Conservation (phyloP, 2,888 invertebrate genomes). For the Polylopha cassiicola region DNA sequence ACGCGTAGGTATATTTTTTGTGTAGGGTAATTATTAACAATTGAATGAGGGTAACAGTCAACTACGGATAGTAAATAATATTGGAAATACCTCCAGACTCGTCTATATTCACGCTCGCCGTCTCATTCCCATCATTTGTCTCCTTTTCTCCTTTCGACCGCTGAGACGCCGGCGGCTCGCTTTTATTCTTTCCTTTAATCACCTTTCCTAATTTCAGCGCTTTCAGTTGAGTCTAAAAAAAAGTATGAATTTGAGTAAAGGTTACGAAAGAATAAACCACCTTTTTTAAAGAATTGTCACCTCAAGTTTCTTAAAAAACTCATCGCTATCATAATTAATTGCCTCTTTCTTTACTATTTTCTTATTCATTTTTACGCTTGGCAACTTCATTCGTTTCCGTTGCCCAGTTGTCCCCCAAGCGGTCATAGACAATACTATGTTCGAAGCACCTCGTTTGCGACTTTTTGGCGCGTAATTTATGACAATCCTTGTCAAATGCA, state of each 20-base stretch:
- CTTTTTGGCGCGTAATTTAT: slow-evolving; percentile 54
- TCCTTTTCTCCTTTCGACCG: slow-evolving; percentile 57
- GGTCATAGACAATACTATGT: slow-evolving; percentile 55
- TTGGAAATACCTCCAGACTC: slow-evolving; percentile 41
- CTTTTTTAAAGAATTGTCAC: slow-evolving; percentile 33
- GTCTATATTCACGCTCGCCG: slow-evolving; percentile 34
- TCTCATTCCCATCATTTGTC: slow-evolving; percentile 43
- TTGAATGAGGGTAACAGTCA: neutral
- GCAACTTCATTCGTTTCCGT: slow-evolving; percentile 55
- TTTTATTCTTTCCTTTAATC: slow-evolving; percentile 46
- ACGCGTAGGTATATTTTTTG: too few relatives aligned
- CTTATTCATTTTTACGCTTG: slow-evolving; percentile 42
- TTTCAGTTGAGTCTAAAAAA: slow-evolving; percentile 62
- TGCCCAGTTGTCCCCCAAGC: slow-evolving; percentile 51
- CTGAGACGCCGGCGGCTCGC: slow-evolving; percentile 48
- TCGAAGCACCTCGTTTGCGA: slow-evolving; percentile 54
- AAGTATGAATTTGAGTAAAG: neutral
- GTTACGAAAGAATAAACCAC: neutral
- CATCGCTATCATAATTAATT: slow-evolving; percentile 47
- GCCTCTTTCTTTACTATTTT: slow-evolving; percentile 44
- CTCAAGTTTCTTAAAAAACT: slow-evolving; percentile 67
- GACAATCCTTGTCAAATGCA: slow-evolving; percentile 59
- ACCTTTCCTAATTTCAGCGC: slow-evolving; percentile 59
- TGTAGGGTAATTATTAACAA: too few relatives aligned
- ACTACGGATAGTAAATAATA: neutral